A percentile compares a stretch with the other conserved stretches of the same genome.
phyloP scores from a whole-genome alignment of 2,888 invertebrate species.

The Hyposoter didymator region DNA sequence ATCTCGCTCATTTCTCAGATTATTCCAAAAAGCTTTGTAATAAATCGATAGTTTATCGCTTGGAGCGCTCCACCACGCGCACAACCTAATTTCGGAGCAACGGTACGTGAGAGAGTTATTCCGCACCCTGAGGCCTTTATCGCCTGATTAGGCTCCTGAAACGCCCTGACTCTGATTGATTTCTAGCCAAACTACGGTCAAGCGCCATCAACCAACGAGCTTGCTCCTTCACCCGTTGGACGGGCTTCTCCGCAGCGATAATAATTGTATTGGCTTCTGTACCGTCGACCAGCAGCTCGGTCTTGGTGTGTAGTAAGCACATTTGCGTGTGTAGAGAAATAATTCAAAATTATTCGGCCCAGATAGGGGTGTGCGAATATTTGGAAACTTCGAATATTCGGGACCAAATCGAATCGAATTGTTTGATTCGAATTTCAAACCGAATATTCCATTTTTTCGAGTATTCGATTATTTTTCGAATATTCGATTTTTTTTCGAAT shows the following conservation, averaged over 20 bases:
- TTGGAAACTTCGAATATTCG: too few relatives aligned
- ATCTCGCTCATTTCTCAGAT: not conserved
- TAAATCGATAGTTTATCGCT: constrained; percentile 37
- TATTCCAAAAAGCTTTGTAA: not conserved
- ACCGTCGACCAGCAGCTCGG: not conserved
- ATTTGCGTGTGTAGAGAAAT: not conserved
- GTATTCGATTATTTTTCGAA: too few relatives aligned
- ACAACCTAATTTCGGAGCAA: constrained; percentile 49
- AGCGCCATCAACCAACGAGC: not conserved
- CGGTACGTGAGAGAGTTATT: constrained; percentile 53
- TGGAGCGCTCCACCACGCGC: constrained; percentile 41
- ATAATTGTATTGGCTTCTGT: not conserved
- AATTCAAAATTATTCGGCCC: not conserved
- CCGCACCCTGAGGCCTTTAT: constrained; percentile 26
- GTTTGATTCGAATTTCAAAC: too few relatives aligned
- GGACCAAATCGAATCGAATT: too few relatives aligned
- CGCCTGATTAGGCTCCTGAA: constrained; percentile 51
- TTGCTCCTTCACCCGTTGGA: not conserved
- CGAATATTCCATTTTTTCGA: too few relatives aligned
- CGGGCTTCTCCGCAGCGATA: not conserved
- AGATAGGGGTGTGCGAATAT: too few relatives aligned
- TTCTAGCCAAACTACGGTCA: constrained; percentile 14
- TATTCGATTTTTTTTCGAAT: too few relatives aligned
- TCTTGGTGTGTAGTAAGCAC: not conserved
- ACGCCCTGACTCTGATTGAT: constrained; percentile 28